Evolutionary conservation across 2,888 invertebrate genomes (phyloP).

Genomic region (Aromia moschata): DNA sequence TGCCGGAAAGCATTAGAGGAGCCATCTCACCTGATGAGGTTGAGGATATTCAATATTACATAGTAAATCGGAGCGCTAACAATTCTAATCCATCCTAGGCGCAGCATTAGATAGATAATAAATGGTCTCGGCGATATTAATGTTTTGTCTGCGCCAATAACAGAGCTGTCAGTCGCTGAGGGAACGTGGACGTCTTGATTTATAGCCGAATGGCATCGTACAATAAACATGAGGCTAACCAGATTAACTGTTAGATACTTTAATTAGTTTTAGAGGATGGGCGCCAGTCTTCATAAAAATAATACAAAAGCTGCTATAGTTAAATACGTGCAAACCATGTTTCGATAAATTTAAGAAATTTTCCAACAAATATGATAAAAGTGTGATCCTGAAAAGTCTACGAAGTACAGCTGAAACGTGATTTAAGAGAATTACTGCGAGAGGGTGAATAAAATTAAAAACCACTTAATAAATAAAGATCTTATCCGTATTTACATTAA

Average conservation of each 20-base stretch:
- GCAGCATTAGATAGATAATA: slow-evolving; percentile 14
- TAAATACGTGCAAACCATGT: too few relatives aligned
- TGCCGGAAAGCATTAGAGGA: not conserved
- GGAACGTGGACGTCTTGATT: slow-evolving; percentile 13
- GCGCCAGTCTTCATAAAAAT: too few relatives aligned
- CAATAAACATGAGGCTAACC: slow-evolving; percentile 16
- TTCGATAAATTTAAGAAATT: too few relatives aligned
- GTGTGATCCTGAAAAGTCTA: too few relatives aligned
- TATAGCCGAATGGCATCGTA: slow-evolving; percentile 12
- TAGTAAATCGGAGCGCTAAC: slow-evolving; percentile 6
- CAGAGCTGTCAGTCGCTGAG: slow-evolving; percentile 15
- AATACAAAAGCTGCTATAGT: too few relatives aligned
- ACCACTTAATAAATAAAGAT: too few relatives aligned
- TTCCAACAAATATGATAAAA: too few relatives aligned
- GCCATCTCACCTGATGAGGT: not conserved
- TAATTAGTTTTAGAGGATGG: too few relatives aligned
- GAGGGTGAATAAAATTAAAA: too few relatives aligned
- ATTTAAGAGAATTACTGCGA: too few relatives aligned
- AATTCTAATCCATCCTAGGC: slow-evolving; percentile 1
- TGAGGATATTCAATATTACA: not conserved
- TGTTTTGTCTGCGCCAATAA: slow-evolving; percentile 14
- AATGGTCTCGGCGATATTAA: slow-evolving; percentile 11
- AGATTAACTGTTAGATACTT: slow-evolving; percentile 12
- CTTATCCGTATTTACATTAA: too few relatives aligned
- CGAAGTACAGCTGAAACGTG: too few relatives aligned